These are phyloP conservation scores for Petroica traversi DNA, from an alignment of 2,113 vertebrate genomes.

Conservation along the genomic window DNA sequence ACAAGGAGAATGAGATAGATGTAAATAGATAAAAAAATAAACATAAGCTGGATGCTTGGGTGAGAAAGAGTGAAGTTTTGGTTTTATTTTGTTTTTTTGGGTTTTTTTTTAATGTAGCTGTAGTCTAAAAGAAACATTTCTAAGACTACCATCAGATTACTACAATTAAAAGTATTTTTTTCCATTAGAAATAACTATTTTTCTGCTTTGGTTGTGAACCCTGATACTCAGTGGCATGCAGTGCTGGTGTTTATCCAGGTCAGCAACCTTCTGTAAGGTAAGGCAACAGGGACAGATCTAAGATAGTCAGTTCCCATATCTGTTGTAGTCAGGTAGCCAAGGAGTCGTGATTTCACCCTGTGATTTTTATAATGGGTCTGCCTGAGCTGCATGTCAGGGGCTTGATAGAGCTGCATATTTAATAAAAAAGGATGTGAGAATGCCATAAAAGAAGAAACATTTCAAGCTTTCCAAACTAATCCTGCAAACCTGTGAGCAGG, in stretches of 20 bases:
- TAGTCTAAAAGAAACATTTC: background rate
- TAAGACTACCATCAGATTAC: background rate
- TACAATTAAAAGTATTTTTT: background rate
- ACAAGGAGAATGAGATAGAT: conserved; percentile 61
- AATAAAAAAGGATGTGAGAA: background rate
- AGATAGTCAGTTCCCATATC: background rate
- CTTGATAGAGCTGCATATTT: conserved; percentile 19
- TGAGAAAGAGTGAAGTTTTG: background rate
- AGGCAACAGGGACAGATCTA: background rate
- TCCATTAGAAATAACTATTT: background rate
- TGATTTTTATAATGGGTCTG: background rate
- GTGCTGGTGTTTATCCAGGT: conserved; percentile 5
- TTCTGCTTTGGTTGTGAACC: conserved; percentile 8
- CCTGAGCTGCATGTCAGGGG: background rate
- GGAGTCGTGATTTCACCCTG: conserved; percentile 1
- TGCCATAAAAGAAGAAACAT: background rate
- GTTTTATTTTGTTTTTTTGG: no score
- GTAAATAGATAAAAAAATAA: conserved; percentile 65
- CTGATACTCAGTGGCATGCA: background rate
- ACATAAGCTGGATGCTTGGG: background rate
- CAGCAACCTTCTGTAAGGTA: conserved; percentile 16
- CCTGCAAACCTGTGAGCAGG: background rate
- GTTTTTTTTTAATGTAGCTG: background rate
- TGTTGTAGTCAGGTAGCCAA: background rate
- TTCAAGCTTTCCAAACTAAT: conserved; percentile 25